A percentile compares a stretch with the other conserved stretches of the same genome.
Conservation (phyloP, 2,797 vertebrate species). For the Bradypodion pumilum region DNA sequence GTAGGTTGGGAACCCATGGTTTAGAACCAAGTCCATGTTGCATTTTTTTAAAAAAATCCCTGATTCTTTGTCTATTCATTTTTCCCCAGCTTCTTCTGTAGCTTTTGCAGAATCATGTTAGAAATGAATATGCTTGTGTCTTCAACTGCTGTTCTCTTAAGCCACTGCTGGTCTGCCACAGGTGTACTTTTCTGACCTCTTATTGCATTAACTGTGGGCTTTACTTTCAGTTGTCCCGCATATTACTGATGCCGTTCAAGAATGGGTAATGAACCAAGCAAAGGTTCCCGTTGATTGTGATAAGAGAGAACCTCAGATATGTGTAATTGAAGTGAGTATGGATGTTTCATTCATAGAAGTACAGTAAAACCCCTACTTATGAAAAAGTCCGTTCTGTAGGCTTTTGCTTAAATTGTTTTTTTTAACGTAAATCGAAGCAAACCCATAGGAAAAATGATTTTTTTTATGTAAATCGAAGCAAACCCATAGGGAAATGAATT, state of each 20-base stretch:
- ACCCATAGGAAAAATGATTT: no score
- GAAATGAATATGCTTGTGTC: background rate
- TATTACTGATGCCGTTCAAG: conserved; percentile 82
- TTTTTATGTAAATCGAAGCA: no score
- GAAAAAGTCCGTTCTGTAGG: no score
- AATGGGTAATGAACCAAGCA: conserved; percentile 84
- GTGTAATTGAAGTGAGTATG: conserved; percentile 79
- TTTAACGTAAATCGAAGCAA: no score
- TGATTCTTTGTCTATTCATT: background rate
- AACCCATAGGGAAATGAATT: no score
- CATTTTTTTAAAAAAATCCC: background rate
- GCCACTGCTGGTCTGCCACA: background rate
- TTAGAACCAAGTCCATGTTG: background rate
- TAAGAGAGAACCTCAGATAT: conserved; percentile 78
- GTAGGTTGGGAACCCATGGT: no score
- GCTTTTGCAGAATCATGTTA: background rate
- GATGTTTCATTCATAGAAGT: background rate
- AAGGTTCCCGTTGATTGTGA: conserved; percentile 78
- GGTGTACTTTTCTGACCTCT: background rate
- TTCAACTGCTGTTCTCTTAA: background rate
- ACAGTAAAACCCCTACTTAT: no score
- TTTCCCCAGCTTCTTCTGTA: background rate
- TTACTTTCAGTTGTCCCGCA: conserved; percentile 79
- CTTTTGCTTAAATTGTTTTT: no score
- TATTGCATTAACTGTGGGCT: background rate